Percentiles rank a stretch among this genome's conserved stretches.
Conservation (phyloP, 64 coral and sea anemone genomes). For the Trachythela sp. region DNA sequence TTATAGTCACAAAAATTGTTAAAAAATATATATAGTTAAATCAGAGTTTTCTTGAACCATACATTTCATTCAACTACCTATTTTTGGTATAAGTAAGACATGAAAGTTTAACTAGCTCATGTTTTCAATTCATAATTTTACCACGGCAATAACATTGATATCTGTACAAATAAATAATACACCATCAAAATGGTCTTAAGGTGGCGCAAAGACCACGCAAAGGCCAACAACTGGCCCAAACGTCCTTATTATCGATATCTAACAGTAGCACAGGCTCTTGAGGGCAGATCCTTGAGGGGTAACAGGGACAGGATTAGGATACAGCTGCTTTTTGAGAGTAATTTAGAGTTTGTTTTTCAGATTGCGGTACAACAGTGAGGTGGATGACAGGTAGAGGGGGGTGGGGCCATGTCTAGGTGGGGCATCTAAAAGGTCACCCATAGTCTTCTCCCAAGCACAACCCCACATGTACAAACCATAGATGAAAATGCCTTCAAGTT, state of each 20-base stretch:
- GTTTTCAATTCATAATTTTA: too few relatives aligned
- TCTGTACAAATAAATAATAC: not conserved
- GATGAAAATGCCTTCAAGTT: constrained; percentile 84
- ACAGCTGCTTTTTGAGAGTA: constrained; percentile 76
- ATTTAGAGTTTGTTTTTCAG: constrained; percentile 76
- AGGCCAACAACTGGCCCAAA: constrained; percentile 77
- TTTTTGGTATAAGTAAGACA: too few relatives aligned
- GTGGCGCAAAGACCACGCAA: constrained; percentile 78
- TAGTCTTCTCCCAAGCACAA: constrained; percentile 98
- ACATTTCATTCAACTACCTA: too few relatives aligned
- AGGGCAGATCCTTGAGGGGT: constrained; percentile 69
- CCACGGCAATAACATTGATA: too few relatives aligned
- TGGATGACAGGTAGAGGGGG: constrained; percentile 90
- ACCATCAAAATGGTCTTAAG: constrained; percentile 72
- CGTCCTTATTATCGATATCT: constrained; percentile 91
- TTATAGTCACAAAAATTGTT: too few relatives aligned
- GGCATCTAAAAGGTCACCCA: constrained; percentile 87
- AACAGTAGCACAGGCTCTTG: constrained; percentile 80
- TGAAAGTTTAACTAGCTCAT: too few relatives aligned
- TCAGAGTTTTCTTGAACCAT: too few relatives aligned
- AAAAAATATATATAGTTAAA: too few relatives aligned
- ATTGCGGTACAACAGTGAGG: constrained; percentile 73
- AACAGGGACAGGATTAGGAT: constrained; percentile 94
- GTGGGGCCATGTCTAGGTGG: constrained; percentile 86
- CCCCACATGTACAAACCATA: constrained; percentile 97